Evolutionary conservation across 2,888 invertebrate genomes (phyloP).

Genomic region (Gerosis bhagava): DNA sequence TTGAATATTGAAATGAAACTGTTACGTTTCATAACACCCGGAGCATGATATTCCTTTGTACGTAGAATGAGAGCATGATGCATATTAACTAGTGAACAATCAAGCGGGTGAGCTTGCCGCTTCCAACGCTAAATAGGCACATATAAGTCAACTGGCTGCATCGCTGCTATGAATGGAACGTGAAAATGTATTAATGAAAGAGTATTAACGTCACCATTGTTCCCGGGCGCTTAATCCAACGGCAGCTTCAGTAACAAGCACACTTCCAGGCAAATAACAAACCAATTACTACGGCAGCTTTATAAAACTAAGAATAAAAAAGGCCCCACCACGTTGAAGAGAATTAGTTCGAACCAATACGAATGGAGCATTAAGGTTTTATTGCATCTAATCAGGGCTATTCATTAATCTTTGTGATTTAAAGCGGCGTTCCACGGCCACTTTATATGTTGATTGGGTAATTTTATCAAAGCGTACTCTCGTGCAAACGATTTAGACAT

Average conservation of each 20-base stretch:
- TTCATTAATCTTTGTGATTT: constrained; percentile 61
- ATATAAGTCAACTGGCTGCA: constrained; percentile 25
- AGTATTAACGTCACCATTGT: constrained; percentile 20
- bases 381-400: constrained; percentile 53
- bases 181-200: constrained; percentile 24
- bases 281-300: constrained; percentile 13
- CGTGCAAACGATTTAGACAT: constrained; percentile 48
- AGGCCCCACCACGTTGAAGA: constrained; percentile 7
- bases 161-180: constrained; percentile 14
- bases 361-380: constrained; percentile 21
- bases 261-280: constrained; percentile 11
- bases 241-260: constrained; percentile 9
- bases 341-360: constrained; percentile 15
- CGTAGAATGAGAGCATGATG: constrained; percentile 25
- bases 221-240: constrained; percentile 13
- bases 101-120: constrained; percentile 19
- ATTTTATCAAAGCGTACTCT: constrained; percentile 56
- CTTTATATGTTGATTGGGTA: constrained; percentile 71
- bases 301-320: constrained; percentile 9
- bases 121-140: constrained; percentile 26
- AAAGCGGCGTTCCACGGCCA: constrained; percentile 58
- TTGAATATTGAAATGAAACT: constrained; percentile 1
- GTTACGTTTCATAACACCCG: constrained; percentile 8
- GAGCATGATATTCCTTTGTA: constrained; percentile 20
- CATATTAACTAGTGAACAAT: constrained; percentile 27